Evolutionary conservation across 2,888 invertebrate genomes (phyloP), one percentile per base, ranked within the genome.

Genomic region (Cephus pulcher): DNA sequence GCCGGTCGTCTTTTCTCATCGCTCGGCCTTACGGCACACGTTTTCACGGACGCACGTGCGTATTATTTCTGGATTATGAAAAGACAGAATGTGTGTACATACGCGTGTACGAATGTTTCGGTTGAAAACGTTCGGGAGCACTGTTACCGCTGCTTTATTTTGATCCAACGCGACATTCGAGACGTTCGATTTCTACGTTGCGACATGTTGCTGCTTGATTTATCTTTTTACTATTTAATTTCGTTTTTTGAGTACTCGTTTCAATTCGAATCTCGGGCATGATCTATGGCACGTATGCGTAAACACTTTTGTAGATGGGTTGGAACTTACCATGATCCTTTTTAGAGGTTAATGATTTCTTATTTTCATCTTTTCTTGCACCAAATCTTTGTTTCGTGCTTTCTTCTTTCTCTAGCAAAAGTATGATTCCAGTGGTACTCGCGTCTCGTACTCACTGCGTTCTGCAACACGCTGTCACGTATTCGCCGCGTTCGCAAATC

Each of bases 321-420:
- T 23, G 9, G 0, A 56, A 56, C 23, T 56, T 56, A 23, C 2
- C 23, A 56, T 56, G 56, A 40, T 56, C 2, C 2, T 23, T 15
- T 23, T 56, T 23, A 3, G 23, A 56, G 56, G 56, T 56, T 23
- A 56, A 23, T 0, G 9, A 2, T 9, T 23, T 23, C 15, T 23
- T 40, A 23, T 0, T 56, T 23, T 56, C 23, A 23, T 23, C 9
- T 56, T 9, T 23, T 2, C 0, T 15, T 23, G 23, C 23, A 23
- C 23, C 0, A 2, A 0, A 23, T 9, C 9, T 1, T 23, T 56
- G 0, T 56, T 9, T 23, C 2, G 1, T 23, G 6, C 6, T 9
- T 9, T 2, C 0, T 56, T 23, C 2, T 2, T 56, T 23, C 9
- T 56, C 9, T 0, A 9, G 23, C 40, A 23, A 2, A 23, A 9